A percentile compares a stretch with the other conserved stretches of the same genome.
Evolutionary conservation across 2,888 invertebrate species (phyloP).

Genomic region (Ethmia dodecea): DNA sequence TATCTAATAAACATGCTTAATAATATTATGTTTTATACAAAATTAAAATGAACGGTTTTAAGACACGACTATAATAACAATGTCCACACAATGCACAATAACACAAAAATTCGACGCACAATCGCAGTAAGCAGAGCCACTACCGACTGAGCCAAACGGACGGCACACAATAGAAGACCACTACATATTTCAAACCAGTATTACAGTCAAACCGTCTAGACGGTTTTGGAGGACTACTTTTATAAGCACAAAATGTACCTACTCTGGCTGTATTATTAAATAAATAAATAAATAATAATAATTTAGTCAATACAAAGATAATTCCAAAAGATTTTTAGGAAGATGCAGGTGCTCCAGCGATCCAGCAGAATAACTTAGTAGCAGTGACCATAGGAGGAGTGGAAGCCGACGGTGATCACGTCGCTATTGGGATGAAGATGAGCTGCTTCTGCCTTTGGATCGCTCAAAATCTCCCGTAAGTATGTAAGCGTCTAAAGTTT

Average conservation of each 20-base stretch:
- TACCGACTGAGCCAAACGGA: neutral
- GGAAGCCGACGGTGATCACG: constrained; percentile 32
- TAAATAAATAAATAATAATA: too few relatives aligned
- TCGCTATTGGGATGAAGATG: constrained; percentile 47
- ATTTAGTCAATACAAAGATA: too few relatives aligned
- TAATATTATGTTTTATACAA: too few relatives aligned
- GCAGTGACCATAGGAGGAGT: constrained; percentile 45
- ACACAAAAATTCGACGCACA: neutral
- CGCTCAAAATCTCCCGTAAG: constrained; percentile 45
- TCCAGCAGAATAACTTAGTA: constrained; percentile 35
- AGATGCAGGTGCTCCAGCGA: constrained; percentile 47
- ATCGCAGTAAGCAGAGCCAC: neutral
- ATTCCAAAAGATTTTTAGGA: too few relatives aligned
- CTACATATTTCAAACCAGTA: neutral
- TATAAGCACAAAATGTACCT: too few relatives aligned
- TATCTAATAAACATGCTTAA: too few relatives aligned
- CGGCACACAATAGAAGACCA: neutral
- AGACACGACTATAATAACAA: too few relatives aligned
- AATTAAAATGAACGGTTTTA: too few relatives aligned
- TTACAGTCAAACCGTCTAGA: neutral
- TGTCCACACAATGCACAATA: neutral
- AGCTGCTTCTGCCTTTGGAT: constrained; percentile 53
- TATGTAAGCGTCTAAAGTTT: constrained; percentile 5
- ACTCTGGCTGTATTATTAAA: too few relatives aligned
- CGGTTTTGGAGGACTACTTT: too few relatives aligned